These are phyloP conservation scores for Molorchus minor DNA, from an alignment of 2,888 invertebrate species.

Conservation along the genomic window DNA sequence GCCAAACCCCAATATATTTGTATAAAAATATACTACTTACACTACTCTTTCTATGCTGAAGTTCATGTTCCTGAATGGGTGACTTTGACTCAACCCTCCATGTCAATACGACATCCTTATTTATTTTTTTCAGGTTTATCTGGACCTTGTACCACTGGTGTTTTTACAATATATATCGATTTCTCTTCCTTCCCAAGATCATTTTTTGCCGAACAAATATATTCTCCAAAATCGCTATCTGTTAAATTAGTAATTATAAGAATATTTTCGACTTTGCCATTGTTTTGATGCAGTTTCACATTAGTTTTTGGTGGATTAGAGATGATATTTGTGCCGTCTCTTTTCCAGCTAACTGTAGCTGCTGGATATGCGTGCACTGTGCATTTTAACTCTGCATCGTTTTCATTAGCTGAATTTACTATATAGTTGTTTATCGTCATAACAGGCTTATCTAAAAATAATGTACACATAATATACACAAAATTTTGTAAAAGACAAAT, in stretches of 20 bases:
- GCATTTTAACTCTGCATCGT: slow-evolving; percentile 61
- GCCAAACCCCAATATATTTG: background rate
- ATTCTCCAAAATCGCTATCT: slow-evolving; percentile 60
- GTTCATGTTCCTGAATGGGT: slow-evolving; percentile 60
- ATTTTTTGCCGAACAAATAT: slow-evolving; percentile 62
- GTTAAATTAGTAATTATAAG: slow-evolving; percentile 56
- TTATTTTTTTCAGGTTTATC: slow-evolving; percentile 44
- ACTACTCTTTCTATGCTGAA: slow-evolving; percentile 62
- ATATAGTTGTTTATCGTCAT: slow-evolving; percentile 60
- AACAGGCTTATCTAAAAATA: slow-evolving; percentile 62
- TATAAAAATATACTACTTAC: slow-evolving; percentile 56
- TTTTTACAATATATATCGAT: slow-evolving; percentile 54
- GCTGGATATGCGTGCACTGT: slow-evolving; percentile 61
- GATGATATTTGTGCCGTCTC: slow-evolving; percentile 52
- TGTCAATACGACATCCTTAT: slow-evolving; percentile 57
- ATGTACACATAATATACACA: too few species aligned
- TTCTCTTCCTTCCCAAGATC: slow-evolving; percentile 53
- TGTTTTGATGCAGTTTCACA: slow-evolving; percentile 43
- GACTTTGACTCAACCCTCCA: slow-evolving; percentile 64
- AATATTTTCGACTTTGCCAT: slow-evolving; percentile 49
- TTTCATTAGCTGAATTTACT: slow-evolving; percentile 60
- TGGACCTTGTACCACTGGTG: slow-evolving; percentile 48
- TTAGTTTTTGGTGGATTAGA: slow-evolving; percentile 33
- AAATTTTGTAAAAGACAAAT: too few species aligned
- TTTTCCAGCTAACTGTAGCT: slow-evolving; percentile 58